These are phyloP conservation scores for Copsychus sechellarum DNA, from an alignment of 2,113 vertebrate species.

Conservation along the genomic window DNA sequence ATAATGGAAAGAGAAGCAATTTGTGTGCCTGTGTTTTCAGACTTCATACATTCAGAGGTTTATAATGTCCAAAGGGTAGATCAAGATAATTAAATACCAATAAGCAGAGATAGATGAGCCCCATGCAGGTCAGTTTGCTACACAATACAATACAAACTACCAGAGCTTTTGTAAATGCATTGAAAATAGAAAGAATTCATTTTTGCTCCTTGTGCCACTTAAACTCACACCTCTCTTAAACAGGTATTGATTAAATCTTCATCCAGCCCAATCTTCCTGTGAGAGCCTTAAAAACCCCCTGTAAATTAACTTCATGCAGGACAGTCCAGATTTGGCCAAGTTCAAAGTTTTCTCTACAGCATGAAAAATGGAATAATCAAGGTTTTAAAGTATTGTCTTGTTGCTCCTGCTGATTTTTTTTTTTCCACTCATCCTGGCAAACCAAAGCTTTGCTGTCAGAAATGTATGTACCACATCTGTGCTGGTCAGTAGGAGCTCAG, in stretches of 20 bases:
- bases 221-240: not conserved
- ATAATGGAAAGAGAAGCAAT: constrained; percentile 16
- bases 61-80: constrained; percentile 27
- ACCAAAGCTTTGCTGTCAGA: not conserved
- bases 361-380: not conserved
- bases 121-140: not conserved
- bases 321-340: not conserved
- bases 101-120: not conserved
- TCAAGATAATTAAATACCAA: not conserved
- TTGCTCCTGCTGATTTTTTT: not conserved
- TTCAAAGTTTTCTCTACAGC: not conserved
- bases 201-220: not conserved
- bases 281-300: not conserved
- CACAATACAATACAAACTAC: not conserved
- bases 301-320: not conserved
- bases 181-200: not conserved
- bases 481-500: not conserved
- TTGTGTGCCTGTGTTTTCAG: not conserved
- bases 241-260: not conserved
- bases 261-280: not conserved
- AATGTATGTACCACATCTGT: not conserved
- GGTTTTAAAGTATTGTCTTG: not conserved
- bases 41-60: not conserved
- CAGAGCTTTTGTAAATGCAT: not conserved
- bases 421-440: not conserved